Evolutionary conservation across 1,140 invertebrate species (phyloP), one percentile per base, ranked within the genome.

Genomic region (Chymomyza costata): DNA sequence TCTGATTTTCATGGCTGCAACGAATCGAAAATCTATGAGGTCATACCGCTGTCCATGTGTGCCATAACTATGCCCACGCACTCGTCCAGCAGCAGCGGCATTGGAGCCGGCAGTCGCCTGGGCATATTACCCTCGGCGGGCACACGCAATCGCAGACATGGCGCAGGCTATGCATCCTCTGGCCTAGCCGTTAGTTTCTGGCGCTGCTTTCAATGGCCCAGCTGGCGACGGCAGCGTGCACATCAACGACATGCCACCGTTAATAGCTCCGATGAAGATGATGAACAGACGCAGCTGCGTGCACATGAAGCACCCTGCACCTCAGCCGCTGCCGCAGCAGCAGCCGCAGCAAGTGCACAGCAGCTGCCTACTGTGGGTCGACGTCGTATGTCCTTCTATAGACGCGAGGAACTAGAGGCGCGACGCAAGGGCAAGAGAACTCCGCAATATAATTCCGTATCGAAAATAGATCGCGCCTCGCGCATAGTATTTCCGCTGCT

Each of bases 391-490:
- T 83, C 82, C 16, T 84, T 64, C 34, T 84, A 84, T 40, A 62
- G 82, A 43, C 84, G 81, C 58, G 82, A 71, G 62, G 84, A 78
- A 67, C 80, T 68, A 54, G 86, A 56, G 55, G 83, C 80, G 50
- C 80, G 86, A 35, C 85, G 86, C 80, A 86, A 88, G 69, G 85
- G 89, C 78, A 86, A 88, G 74, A 76, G 88, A 34, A 88, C 89
- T 2, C 91, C 90, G 0, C 85, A 91, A 50, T 92, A 90, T 67
- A 94, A 94, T 82, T 93, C 92, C 3, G 93, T 94, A 1, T 94
- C 92, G 14, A 92, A 93, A 85, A 93, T 94, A 35, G 93, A 94
- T 84, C 87, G 91, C 6, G 89, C 90, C 7, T 93, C 92, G 13
- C 85, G 93, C 10, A 86, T 93, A 17, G 89, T 93, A 17, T 94